Conservation (phyloP, 1,140 invertebrate genomes). For the Papilio polytes region DNA sequence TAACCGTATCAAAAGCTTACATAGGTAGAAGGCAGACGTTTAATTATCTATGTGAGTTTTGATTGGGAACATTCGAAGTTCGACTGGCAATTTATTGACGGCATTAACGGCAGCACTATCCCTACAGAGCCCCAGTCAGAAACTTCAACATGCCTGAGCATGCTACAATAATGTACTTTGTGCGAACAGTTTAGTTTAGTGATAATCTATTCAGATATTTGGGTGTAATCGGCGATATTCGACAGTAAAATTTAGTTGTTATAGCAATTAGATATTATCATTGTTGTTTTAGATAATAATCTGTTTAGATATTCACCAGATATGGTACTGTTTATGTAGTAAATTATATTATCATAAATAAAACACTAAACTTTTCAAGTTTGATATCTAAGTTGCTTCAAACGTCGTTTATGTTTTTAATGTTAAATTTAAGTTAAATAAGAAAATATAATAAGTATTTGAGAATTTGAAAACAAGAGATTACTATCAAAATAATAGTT, state of each 20-base stretch:
- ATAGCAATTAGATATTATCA: neutral
- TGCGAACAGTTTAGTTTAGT: constrained; percentile 39
- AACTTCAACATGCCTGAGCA: constrained; percentile 54
- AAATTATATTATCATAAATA: neutral
- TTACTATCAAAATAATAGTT: neutral
- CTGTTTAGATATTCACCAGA: neutral
- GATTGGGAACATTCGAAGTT: constrained; percentile 64
- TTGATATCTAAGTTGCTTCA: no score
- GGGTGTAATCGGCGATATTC: constrained; percentile 6
- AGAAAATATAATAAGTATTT: no score
- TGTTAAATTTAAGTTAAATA: no score
- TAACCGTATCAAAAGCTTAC: neutral
- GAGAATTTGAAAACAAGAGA: no score
- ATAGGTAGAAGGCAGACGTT: constrained; percentile 22
- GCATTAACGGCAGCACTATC: constrained; percentile 60
- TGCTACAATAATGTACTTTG: constrained; percentile 53
- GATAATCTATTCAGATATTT: constrained; percentile 35
- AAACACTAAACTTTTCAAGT: neutral
- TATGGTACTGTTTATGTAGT: neutral
- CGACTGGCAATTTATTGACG: constrained; percentile 64
- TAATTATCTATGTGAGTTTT: constrained; percentile 55
- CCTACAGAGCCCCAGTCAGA: constrained; percentile 53
- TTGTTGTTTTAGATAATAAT: neutral
- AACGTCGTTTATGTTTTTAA: no score
- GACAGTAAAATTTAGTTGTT: neutral